Evolutionary conservation across 1,140 invertebrate genomes (phyloP), one percentile per base, ranked within the genome.

Genomic region (Teleopsis dalmanni): DNA sequence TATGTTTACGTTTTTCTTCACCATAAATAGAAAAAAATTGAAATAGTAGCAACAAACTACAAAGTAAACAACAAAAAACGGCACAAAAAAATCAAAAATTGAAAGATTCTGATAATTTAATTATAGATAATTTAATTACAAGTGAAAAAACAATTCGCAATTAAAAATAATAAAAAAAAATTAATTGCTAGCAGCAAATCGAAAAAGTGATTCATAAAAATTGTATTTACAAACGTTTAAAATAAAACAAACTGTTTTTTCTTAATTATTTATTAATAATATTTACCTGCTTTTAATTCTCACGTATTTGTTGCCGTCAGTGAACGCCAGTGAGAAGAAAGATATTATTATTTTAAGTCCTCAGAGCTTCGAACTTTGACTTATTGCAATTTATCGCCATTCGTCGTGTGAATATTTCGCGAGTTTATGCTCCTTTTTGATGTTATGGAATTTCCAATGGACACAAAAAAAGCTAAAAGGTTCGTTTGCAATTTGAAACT

Each of bases 391-490:
- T 55, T 31, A 59, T 57, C 62, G 60, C 57, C 60, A 57, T n/a
- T n/a, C n/a, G 48, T 59, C 53, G 57, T 65, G 62, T 53, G 59
- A 65, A 57, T 56, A 55, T 54, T 57, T 62, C 42, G 57, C 58
- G 65, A 65, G 65, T 65, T 59, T 65, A 65, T 65, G 62, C 62
- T 52, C 52, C 58, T 62, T 54, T 65, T 65, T 65, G 53, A 65
- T 65, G 62, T 65, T 65, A 65, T 65, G 62, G 62, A 65, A 65
- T 54, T 65, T 65, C 56, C 62, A 65, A 65, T 65, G 62, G 62
- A 65, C 62, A 56, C 62, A 60, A 65, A 65, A 65, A 65, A 65
- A 65, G 62, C 55, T 65, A 65, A 65, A 62, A 65, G 62, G 62
- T 65, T 35, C 40, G 52, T 51, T 35, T 16, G 9, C 13, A 11